Percentiles rank a stretch among this genome's conserved stretches.
Conservation (phyloP, 1,140 invertebrate species). For the Drosophila navojoa region DNA sequence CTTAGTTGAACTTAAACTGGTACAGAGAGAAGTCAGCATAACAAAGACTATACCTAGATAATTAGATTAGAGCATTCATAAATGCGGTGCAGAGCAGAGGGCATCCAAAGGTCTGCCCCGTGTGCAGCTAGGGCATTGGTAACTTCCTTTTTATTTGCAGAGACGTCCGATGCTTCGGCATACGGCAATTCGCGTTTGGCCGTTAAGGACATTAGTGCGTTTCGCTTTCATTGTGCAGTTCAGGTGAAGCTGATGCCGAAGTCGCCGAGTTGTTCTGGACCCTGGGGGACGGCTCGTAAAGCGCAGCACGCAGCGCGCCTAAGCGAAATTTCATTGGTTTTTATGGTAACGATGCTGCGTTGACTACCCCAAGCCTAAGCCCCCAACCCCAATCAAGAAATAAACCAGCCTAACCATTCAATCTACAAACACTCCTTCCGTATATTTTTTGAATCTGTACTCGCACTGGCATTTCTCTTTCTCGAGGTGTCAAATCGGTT, state of each 20-base stretch:
- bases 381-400: not conserved
- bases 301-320: slow-evolving; percentile 54
- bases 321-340: slow-evolving; percentile 77
- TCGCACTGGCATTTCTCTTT: slow-evolving; percentile 1
- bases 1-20: too few species aligned
- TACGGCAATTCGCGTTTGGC: slow-evolving; percentile 32
- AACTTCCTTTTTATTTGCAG: slow-evolving; percentile 39
- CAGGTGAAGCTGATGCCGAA: slow-evolving; percentile 1
- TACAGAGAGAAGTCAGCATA: too few species aligned
- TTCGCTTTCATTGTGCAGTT: slow-evolving; percentile 65
- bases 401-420: not conserved
- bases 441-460: not conserved
- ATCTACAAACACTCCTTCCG: not conserved
- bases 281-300: slow-evolving; percentile 53
- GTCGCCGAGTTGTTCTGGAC: not conserved
- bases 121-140: not conserved
- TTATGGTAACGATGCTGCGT: slow-evolving; percentile 52
- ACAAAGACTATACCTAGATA: too few species aligned
- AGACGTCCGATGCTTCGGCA: slow-evolving; percentile 20
- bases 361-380: not conserved
- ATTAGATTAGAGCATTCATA: too few species aligned
- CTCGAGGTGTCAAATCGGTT: not conserved
- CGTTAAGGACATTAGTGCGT: slow-evolving; percentile 71
- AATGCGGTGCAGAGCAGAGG: not conserved
- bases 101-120: not conserved